These are phyloP conservation scores for Gila robusta DNA, from an alignment of 2,797 vertebrate species.

Conservation along the genomic window DNA sequence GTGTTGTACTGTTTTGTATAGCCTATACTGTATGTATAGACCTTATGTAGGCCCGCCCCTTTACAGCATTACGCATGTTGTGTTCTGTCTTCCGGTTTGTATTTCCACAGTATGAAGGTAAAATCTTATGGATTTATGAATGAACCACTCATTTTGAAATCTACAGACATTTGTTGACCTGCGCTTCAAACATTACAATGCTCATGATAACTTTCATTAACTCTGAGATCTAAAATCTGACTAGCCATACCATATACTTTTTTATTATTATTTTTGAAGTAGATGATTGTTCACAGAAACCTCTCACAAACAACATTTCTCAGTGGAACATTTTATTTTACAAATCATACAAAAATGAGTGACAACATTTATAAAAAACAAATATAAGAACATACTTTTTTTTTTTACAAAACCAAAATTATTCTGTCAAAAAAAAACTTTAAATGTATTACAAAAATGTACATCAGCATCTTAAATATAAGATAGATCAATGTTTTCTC, in stretches of 20 bases:
- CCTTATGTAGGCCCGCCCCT: neutral
- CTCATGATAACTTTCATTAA: neutral
- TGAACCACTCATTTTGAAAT: neutral
- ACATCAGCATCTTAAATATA: conserved; percentile 69
- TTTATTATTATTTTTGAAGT: neutral
- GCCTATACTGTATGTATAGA: neutral
- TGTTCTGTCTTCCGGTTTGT: neutral
- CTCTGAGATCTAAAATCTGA: neutral
- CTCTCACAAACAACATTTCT: conserved; percentile 7
- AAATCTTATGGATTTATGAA: neutral
- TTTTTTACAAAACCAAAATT: conserved; percentile 72
- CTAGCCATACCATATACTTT: no score
- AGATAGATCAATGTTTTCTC: conserved; percentile 64
- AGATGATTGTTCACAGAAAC: neutral
- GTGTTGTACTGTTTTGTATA: neutral
- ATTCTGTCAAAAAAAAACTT: conserved; percentile 52
- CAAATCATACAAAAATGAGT: conserved; percentile 80
- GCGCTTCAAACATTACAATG: neutral
- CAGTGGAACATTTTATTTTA: conserved; percentile 77
- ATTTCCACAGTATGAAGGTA: neutral
- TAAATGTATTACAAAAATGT: conserved; percentile 62
- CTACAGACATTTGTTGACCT: neutral
- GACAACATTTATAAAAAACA: conserved; percentile 63
- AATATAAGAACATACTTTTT: conserved; percentile 67
- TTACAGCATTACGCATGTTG: neutral